Conservation (phyloP, 2,113 vertebrate genomes). For the Laticauda colubrina region DNA sequence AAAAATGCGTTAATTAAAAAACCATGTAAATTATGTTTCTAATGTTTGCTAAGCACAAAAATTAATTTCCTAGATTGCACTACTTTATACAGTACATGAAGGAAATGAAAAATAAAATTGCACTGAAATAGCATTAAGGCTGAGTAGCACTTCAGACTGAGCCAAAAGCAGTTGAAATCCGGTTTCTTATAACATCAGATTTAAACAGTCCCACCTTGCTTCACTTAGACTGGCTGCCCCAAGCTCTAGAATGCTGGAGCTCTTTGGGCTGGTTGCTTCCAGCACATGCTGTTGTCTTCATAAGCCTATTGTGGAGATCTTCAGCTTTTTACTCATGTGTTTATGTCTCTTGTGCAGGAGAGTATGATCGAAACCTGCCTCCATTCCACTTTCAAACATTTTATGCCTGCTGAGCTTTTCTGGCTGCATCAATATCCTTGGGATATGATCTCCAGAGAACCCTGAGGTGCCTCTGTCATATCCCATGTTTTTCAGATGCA, state of each 20-base stretch:
- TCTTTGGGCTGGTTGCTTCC: background rate
- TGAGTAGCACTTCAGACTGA: background rate
- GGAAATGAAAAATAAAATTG: background rate
- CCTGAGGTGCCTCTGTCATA: background rate
- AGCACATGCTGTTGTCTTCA: background rate
- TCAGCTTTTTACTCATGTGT: background rate
- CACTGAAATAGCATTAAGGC: background rate
- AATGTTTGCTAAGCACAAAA: background rate
- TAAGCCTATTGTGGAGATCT: background rate
- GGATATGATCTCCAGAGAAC: background rate
- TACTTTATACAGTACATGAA: background rate
- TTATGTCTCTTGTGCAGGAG: background rate
- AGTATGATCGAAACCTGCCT: background rate
- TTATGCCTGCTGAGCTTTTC: background rate
- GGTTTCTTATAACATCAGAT: background rate
- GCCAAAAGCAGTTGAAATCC: background rate
- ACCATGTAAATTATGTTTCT: background rate
- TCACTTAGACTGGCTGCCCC: background rate
- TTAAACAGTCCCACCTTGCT: background rate
- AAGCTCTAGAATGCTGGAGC: background rate
- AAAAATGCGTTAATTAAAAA: background rate
- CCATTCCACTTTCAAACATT: background rate
- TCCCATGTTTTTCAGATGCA: background rate
- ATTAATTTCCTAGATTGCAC: background rate
- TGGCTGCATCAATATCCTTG: background rate